These are phyloP conservation scores for Ranitomeya imitator DNA, from an alignment of 2,113 vertebrate genomes.

Conservation along the genomic window DNA sequence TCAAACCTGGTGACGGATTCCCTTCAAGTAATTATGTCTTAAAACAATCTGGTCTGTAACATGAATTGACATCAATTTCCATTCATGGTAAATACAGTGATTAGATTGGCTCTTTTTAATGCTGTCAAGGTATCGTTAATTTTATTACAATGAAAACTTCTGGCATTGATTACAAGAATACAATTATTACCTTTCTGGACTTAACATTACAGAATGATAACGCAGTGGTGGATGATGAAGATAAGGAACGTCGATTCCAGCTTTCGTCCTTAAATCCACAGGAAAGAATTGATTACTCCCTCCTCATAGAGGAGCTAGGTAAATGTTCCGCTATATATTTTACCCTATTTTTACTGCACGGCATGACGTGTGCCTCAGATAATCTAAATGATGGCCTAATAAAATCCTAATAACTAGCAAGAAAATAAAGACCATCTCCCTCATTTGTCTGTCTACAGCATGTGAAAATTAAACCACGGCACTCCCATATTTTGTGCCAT, in stretches of 20 bases:
- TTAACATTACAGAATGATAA: conserved; percentile 28
- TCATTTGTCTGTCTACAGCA: too few relatives aligned
- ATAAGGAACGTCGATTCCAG: conserved; percentile 82
- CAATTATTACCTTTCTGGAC: background rate
- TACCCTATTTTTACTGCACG: background rate
- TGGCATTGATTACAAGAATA: too few relatives aligned
- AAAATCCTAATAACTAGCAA: too few relatives aligned
- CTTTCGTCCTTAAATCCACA: conserved; percentile 94
- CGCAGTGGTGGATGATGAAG: conserved; percentile 61
- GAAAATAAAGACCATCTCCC: too few relatives aligned
- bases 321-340: conserved; percentile 42
- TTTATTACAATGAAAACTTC: too few relatives aligned
- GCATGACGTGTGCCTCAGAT: background rate
- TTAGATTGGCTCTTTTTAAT: too few relatives aligned
- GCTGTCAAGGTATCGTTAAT: background rate
- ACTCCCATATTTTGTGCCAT: too few relatives aligned
- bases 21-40: background rate
- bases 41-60: background rate
- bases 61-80: background rate
- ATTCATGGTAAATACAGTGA: background rate
- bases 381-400: background rate
- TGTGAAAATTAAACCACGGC: too few relatives aligned
- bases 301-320: conserved; percentile 96
- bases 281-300: conserved; percentile 93
- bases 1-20: too few relatives aligned